phyloP scores from a whole-genome alignment of 2,888 invertebrate species.

The Lysandra bellargus region DNA sequence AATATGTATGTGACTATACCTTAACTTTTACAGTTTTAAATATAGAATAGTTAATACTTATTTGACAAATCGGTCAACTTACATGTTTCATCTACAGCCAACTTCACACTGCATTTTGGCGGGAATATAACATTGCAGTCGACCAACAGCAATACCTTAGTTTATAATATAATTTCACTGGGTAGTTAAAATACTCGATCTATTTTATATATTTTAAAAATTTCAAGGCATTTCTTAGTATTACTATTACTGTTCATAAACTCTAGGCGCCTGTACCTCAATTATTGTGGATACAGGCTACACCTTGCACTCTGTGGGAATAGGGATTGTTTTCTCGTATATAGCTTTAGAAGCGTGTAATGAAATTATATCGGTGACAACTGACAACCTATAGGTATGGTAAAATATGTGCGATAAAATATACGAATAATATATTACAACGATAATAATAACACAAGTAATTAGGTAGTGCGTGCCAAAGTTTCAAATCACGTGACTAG shows the following conservation, averaged over 20 bases:
- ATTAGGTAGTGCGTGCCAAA: not conserved
- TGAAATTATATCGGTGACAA: not conserved
- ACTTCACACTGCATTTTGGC: not conserved
- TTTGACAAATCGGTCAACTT: conserved; percentile 1
- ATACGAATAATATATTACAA: conserved; percentile 6
- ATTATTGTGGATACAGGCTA: conserved; percentile 40
- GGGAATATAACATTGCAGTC: not conserved
- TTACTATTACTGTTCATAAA: conserved; percentile 33
- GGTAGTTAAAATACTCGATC: conserved; percentile 31
- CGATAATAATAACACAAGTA: not conserved
- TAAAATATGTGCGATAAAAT: conserved; percentile 23
- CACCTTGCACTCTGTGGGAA: conserved; percentile 62
- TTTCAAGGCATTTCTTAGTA: conserved; percentile 42
- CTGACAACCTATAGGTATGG: conserved; percentile 12
- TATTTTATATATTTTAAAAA: conserved; percentile 37
- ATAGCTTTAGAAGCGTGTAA: conserved; percentile 56
- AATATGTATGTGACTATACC: not conserved
- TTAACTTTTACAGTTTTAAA: not conserved
- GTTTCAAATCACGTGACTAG: not conserved
- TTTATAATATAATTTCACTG: conserved; percentile 32
- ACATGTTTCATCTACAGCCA: not conserved
- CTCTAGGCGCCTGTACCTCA: not conserved
- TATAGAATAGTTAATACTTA: conserved; percentile 23
- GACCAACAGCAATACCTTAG: conserved; percentile 6
- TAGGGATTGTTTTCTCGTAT: conserved; percentile 60